Evolutionary conservation across 2,113 vertebrate species (phyloP), one percentile per base, ranked within the genome.

Genomic region (Patagioenas fasciata): DNA sequence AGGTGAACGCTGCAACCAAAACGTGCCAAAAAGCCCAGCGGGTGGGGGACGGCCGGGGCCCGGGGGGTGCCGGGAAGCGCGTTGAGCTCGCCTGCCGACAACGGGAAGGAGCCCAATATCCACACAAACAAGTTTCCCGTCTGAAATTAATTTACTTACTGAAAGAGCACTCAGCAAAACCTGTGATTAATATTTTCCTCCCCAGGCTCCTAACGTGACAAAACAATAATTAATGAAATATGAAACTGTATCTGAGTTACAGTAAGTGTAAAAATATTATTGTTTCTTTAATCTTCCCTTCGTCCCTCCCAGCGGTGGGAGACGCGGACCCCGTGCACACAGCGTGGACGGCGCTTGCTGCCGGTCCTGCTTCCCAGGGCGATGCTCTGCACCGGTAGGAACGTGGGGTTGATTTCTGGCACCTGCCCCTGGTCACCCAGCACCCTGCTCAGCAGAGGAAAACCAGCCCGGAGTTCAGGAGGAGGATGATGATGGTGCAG

Each of bases 181-280:
- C 94, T 81, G 74, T 94, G 96, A 97, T 97, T 97, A 95, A 94
- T 96, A 88, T 95, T 97, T 97, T 97, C 94, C 93, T 96, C 93
- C 89, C 84, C 66, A 15, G 87, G 92, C 93, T 91, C 72, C 83
- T 56, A 89, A 93, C 69, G 60, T 85, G 96, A 95, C 95, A 97
- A 95, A 96, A 96, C 92, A 96, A 95, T 97, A 97, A 97, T 96
- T 97, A 97, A 97, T 95, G 92, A 95, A 95, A 93, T 38, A 89
- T 6, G 64, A 96, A 97, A 96, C 87, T 28, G 89, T 92, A 91
- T 67, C 47, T 0, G 13, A 96, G 88, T 95, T 95, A 91, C 78
- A 88, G 72, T 73, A 94, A 93, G 86, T 85, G 77, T 93, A 72
- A 95, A 96, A 96, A 92, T 93, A 90, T 91, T 95, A 71, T 58